Evolutionary conservation across 2,113 vertebrate species (phyloP).

Genomic region (Poeciliopsis prolifica): DNA sequence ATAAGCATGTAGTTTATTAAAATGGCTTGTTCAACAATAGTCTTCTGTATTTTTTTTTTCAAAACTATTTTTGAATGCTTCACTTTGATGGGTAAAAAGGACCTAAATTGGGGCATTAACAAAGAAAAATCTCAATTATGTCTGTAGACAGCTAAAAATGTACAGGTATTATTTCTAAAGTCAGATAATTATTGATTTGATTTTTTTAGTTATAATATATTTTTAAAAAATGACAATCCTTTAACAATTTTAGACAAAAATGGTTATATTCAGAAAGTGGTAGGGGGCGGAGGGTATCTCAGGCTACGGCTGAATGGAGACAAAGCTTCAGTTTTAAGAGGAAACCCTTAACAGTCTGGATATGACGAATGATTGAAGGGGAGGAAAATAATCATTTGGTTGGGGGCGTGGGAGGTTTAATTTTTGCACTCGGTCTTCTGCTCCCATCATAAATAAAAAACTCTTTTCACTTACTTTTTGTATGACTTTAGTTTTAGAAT

Average conservation of each 20-base stretch:
- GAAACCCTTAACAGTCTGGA: not conserved
- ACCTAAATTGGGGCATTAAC: no score
- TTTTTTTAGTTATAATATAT: not conserved
- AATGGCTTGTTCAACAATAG: no score
- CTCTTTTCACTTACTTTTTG: conserved; percentile 16
- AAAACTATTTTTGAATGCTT: no score
- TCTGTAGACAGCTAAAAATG: not conserved
- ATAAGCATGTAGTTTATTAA: no score
- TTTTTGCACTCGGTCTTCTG: conserved; percentile 1
- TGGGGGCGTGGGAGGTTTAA: not conserved
- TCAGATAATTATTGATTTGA: not conserved
- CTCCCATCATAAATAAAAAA: not conserved
- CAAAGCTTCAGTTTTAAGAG: conserved; percentile 9
- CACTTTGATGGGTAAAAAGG: no score
- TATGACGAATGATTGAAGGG: not conserved
- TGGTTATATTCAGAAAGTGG: conserved; percentile 7
- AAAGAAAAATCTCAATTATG: not conserved
- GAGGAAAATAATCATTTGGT: not conserved
- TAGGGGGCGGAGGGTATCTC: no score
- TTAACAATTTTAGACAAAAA: not conserved
- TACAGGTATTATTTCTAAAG: not conserved
- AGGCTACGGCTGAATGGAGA: not conserved
- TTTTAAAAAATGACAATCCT: not conserved
- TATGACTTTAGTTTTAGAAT: conserved; percentile 20
- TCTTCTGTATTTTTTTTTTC: no score